phyloP scores from a whole-genome alignment of 64 coral and sea anemone species.

The Dendronephthya gigantea region DNA sequence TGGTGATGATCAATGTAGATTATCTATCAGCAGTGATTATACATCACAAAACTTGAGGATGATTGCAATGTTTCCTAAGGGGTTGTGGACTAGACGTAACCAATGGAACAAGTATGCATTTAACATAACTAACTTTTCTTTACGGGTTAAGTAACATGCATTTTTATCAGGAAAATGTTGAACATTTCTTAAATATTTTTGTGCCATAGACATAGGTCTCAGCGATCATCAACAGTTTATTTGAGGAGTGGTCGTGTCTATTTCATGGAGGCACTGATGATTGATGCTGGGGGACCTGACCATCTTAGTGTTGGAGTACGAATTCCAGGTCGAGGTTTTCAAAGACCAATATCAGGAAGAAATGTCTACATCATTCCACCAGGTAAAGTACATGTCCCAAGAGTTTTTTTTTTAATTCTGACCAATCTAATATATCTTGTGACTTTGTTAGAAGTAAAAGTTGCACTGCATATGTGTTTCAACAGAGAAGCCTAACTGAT shows the following conservation, averaged over 20 bases:
- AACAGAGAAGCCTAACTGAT: no score
- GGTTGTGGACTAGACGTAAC: neutral
- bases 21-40: neutral
- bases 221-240: neutral
- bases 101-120: neutral
- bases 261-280: neutral
- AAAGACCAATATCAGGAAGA: neutral
- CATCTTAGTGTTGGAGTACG: neutral
- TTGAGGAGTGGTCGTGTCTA: neutral
- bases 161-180: no score
- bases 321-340: neutral
- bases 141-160: no score
- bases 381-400: neutral
- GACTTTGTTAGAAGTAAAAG: no score
- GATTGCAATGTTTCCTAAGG: neutral
- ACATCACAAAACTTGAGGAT: neutral
- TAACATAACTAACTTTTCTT: no score
- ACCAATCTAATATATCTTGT: no score
- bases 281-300: neutral
- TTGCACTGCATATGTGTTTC: no score
- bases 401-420: no score
- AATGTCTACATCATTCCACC: neutral
- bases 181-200: no score
- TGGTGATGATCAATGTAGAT: neutral
- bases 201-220: neutral